Evolutionary conservation across 2,113 vertebrate species (phyloP).

Genomic region (Hypomesus transpacificus): DNA sequence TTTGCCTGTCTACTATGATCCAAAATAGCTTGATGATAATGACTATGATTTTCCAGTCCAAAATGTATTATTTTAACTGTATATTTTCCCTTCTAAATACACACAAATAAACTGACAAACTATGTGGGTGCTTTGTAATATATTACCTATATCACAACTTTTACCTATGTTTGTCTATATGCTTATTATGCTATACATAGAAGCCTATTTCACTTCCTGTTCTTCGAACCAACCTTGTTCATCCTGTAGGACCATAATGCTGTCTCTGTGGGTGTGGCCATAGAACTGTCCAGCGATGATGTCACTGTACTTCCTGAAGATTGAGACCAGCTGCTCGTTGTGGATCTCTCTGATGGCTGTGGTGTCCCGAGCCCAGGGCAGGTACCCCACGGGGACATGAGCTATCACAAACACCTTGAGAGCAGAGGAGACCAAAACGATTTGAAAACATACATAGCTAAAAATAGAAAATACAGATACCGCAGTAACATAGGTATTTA

Average conservation of each 20-base stretch:
- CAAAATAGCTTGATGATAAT: too few species aligned
- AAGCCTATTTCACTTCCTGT: not conserved
- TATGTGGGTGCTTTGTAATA: too few species aligned
- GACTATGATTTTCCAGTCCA: too few species aligned
- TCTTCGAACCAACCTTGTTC: slow-evolving; percentile 68
- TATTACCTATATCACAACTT: too few species aligned
- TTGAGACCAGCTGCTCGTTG: slow-evolving; percentile 83
- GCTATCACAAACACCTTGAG: slow-evolving; percentile 87
- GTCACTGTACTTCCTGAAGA: slow-evolving; percentile 81
- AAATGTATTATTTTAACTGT: too few species aligned
- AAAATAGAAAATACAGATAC: not conserved
- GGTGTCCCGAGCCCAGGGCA: slow-evolving; percentile 71
- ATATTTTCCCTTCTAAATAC: too few species aligned
- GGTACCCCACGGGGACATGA: slow-evolving; percentile 87
- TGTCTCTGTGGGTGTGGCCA: slow-evolving; percentile 93
- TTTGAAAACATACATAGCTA: not conserved
- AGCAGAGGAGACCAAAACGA: not conserved
- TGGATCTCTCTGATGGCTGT: slow-evolving; percentile 75
- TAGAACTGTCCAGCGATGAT: slow-evolving; percentile 89
- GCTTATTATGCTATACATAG: too few species aligned
- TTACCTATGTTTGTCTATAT: too few species aligned
- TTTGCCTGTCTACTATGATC: too few species aligned
- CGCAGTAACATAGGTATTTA: not conserved
- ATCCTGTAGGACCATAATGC: slow-evolving; percentile 89
- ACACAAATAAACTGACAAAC: too few species aligned